A percentile compares a stretch with the other conserved stretches of the same genome.
Conservation (phyloP, 2,888 invertebrate genomes). For the Cataglyphis rosenhaueri region DNA sequence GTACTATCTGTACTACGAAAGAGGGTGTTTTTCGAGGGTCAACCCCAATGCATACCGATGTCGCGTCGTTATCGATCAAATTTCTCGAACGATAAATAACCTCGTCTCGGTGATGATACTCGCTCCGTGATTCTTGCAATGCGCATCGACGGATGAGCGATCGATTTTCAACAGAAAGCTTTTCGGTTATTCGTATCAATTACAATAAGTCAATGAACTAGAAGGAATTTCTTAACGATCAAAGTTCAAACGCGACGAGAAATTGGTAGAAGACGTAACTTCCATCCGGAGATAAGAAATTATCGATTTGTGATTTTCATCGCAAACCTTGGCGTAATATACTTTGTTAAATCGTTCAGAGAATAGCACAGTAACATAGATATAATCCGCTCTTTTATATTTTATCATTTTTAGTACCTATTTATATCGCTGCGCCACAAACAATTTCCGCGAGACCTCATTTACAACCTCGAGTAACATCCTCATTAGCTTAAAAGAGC, state of each 20-base stretch:
- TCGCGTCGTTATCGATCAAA: conserved; percentile 62
- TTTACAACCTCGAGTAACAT: conserved; percentile 43
- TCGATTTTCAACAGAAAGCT: conserved; percentile 33
- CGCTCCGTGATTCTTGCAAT: background rate
- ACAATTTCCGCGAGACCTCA: background rate
- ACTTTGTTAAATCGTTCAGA: conserved; percentile 58
- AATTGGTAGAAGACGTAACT: conserved; percentile 42
- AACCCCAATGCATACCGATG: conserved; percentile 61
- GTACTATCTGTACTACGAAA: conserved; percentile 59
- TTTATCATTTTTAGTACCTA: conserved; percentile 11
- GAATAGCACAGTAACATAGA: conserved; percentile 15
- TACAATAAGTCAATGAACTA: conserved; percentile 69
- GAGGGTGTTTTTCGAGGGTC: conserved; percentile 63
- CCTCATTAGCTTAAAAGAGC: conserved; percentile 49
- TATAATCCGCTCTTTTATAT: background rate
- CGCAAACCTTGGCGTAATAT: conserved; percentile 47
- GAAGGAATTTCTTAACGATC: conserved; percentile 72
- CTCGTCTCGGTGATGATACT: conserved; percentile 20
- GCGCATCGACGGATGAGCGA: conserved; percentile 17
- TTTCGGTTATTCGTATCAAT: conserved; percentile 70
- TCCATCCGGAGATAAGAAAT: conserved; percentile 67
- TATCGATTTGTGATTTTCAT: conserved; percentile 61
- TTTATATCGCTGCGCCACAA: background rate
- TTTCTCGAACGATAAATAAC: conserved; percentile 50
- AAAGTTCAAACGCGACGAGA: conserved; percentile 66